Evolutionary conservation across 2,113 vertebrate species (phyloP), one percentile per base, ranked within the genome.

Genomic region (Tachysurus vachellii): DNA sequence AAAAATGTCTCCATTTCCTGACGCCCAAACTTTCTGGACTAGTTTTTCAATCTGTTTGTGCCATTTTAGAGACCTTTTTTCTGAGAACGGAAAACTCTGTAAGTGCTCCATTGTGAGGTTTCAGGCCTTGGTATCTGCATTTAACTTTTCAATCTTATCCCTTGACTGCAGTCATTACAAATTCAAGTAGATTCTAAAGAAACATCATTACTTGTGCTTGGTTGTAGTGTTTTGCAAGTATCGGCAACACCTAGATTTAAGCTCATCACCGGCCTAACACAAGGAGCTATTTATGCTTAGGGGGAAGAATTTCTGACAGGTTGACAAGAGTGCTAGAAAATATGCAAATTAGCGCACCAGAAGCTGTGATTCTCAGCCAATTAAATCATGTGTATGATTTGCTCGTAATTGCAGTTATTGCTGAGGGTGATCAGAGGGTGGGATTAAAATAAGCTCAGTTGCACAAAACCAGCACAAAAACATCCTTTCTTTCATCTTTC

Each of bases 261-360:
- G 56, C 71, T 87, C 71, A 87, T 83, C 81, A 76, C 42, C 23
- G 13, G 71, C 31, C 85, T 44, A 89, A 62, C 54, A n/a, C 70
- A 56, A 42, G 47, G 44, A 86, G 86, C 86, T 88, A 88, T 88
- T 86, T 88, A 86, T 85, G 57, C 84, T 75, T 50, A 75, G 80
- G 31, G 23, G 75, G 31, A 68, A 31, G 64, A 79, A 61, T 26
- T 81, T 85, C 50, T 88, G 86, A 87, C 84, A 89, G 89, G 80
- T 83, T 89, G 89, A 88, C 86, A 88, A 85, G 80, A 28, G 56
- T 62, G 64, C 89, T 57, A 82, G 59, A 54, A 89, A 64, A 88
- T 86, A 89, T 89, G 86, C 84, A 88, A 83, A 89, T 85, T 54
- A 53, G 8, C 44, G 13, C 86, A 73, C 86, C 44, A 83, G 86